These are phyloP conservation scores for Tenthredo livida DNA, from an alignment of 2,888 invertebrate species.

Conservation along the genomic window DNA sequence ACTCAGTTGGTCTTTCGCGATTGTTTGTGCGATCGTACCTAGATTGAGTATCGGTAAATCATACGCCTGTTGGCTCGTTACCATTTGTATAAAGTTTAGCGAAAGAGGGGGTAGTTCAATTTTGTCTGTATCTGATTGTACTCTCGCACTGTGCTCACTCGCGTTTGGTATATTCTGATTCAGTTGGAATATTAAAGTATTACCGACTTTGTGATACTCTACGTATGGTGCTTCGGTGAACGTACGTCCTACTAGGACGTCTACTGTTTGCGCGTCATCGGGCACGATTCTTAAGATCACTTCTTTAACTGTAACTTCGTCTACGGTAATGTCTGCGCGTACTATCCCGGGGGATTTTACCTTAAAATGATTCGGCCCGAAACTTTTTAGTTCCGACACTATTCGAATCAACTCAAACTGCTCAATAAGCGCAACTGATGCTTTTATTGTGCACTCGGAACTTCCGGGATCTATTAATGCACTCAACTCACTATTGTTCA, in stretches of 20 bases:
- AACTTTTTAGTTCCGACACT: conserved; percentile 42
- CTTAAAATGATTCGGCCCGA: conserved; percentile 43
- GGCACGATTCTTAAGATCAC: conserved; percentile 53
- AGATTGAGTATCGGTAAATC: no score
- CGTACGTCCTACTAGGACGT: conserved; percentile 52
- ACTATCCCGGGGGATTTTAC: conserved; percentile 48
- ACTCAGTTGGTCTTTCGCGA: no score
- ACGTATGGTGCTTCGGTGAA: conserved; percentile 55
- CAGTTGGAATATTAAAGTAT: conserved; percentile 21
- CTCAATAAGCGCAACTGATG: not conserved
- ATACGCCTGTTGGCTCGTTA: no score
- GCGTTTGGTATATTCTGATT: no score
- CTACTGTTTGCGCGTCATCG: conserved; percentile 53
- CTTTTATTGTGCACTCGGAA: conserved; percentile 44
- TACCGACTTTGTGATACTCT: conserved; percentile 45
- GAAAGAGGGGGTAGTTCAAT: no score
- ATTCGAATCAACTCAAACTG: conserved; percentile 20
- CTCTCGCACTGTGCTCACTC: no score
- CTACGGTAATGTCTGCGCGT: conserved; percentile 32
- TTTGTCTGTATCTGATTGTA: no score
- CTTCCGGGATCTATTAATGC: not conserved
- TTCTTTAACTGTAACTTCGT: conserved; percentile 37
- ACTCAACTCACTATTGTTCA: not conserved
- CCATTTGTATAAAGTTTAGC: no score
- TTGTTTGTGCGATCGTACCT: no score